Percentiles rank a stretch among this genome's conserved stretches.
Evolutionary conservation across 2,888 invertebrate genomes (phyloP).

Genomic region (Isotomurus palustris): DNA sequence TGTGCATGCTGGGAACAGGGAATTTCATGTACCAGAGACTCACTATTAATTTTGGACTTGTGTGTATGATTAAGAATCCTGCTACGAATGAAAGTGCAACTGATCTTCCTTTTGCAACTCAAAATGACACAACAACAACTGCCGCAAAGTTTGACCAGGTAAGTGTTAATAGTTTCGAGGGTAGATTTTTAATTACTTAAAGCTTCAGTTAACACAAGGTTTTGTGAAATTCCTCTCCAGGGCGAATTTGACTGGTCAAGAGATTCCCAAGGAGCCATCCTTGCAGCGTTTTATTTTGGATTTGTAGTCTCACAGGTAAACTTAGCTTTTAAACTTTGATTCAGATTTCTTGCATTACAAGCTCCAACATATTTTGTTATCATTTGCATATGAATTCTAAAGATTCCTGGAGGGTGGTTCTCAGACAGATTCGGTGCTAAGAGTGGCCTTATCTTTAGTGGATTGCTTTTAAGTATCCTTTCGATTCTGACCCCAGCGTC

Average conservation of each 20-base stretch:
- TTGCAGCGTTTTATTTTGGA: conserved; percentile 58
- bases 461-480: conserved; percentile 49
- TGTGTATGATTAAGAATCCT: conserved; percentile 55
- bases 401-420: conserved; percentile 51
- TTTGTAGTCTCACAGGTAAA: conserved; percentile 49
- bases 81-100: not conserved
- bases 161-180: not conserved
- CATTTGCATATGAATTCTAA: too few relatives aligned
- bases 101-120: too few relatives aligned
- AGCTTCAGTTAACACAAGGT: not conserved
- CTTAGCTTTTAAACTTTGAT: conserved; percentile 5
- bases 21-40: conserved; percentile 52
- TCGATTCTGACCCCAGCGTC: conserved; percentile 54
- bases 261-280: conserved; percentile 53
- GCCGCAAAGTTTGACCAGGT: not conserved
- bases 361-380: not conserved
- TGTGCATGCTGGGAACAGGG: conserved; percentile 23
- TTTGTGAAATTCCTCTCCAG: too few relatives aligned
- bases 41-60: conserved; percentile 56
- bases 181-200: not conserved
- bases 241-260: conserved; percentile 57
- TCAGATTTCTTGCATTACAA: too few relatives aligned
- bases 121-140: too few relatives aligned
- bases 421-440: conserved; percentile 53
- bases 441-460: conserved; percentile 49